Evolutionary conservation across 2,888 invertebrate genomes (phyloP).

Genomic region (Lomographa bimaculata): DNA sequence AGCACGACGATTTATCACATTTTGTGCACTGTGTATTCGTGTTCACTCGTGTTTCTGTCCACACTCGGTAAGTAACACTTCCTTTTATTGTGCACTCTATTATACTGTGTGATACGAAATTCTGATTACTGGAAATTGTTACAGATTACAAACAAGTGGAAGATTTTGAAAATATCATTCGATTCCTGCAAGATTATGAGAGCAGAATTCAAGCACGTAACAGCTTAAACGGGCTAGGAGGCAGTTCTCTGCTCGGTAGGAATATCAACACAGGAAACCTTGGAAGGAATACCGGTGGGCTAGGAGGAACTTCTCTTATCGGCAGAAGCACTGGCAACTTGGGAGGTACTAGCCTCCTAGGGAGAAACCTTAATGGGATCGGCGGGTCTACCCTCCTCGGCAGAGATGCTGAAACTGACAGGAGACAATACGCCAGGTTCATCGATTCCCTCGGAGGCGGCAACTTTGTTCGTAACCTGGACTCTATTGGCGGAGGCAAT

Average conservation of each 20-base stretch:
- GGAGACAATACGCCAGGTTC: conserved; percentile 45
- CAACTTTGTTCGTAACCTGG: conserved; percentile 66
- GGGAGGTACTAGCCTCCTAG: conserved; percentile 42
- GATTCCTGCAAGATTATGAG: conserved; percentile 58
- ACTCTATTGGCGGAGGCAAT: conserved; percentile 73
- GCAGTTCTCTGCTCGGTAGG: conserved; percentile 42
- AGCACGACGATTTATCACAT: conserved; percentile 46
- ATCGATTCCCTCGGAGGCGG: conserved; percentile 63
- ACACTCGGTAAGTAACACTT: conserved; percentile 48
- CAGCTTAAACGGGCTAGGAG: conserved; percentile 38
- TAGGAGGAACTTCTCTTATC: conserved; percentile 40
- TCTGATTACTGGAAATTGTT: conserved; percentile 44
- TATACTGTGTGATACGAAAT: neutral
- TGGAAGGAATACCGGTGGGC: conserved; percentile 40
- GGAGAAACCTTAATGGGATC: conserved; percentile 48
- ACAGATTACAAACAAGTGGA: conserved; percentile 62
- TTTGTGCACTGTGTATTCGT: conserved; percentile 41
- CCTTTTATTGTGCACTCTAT: conserved; percentile 37
- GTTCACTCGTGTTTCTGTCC: conserved; percentile 33
- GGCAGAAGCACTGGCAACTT: conserved; percentile 40
- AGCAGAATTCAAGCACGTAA: conserved; percentile 46
- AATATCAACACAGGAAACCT: conserved; percentile 37
- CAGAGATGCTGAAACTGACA: conserved; percentile 46
- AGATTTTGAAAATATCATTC: conserved; percentile 61
- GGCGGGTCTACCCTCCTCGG: conserved; percentile 47